Percentiles rank a stretch among this genome's conserved stretches.
phyloP scores from a whole-genome alignment of 2,113 vertebrate species.

The Calidris pugnax region DNA sequence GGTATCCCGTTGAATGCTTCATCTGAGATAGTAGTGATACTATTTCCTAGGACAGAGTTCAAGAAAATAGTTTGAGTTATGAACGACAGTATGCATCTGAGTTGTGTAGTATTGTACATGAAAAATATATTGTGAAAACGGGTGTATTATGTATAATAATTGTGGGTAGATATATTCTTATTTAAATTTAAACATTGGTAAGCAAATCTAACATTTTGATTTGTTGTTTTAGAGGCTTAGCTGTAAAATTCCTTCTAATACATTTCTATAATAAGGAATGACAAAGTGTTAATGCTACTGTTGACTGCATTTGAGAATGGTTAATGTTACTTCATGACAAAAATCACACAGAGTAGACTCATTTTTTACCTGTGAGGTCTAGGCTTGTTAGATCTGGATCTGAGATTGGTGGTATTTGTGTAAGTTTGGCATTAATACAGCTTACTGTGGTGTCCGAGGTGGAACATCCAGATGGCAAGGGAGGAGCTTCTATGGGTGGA shows the following conservation, averaged over 20 bases:
- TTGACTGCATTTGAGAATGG: background rate
- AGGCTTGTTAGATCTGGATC: conserved; percentile 86
- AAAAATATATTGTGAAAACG: background rate
- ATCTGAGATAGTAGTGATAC: conserved; percentile 85
- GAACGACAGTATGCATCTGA: background rate
- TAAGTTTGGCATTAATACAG: conserved; percentile 82
- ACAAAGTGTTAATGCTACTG: background rate
- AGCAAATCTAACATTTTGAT: background rate
- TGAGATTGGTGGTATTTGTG: conserved; percentile 83
- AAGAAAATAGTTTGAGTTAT: background rate
- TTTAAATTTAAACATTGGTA: background rate
- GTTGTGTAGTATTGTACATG: background rate
- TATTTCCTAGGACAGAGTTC: conserved; percentile 81
- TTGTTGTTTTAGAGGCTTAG: background rate
- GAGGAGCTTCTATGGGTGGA: conserved; percentile 52
- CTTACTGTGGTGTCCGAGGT: conserved; percentile 83
- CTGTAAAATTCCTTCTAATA: background rate
- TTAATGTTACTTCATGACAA: background rate
- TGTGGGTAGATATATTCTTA: background rate
- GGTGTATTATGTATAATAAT: background rate
- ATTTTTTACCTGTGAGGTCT: conserved; percentile 87
- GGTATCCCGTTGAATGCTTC: conserved; percentile 92
- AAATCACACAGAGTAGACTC: background rate
- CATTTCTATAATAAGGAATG: background rate
- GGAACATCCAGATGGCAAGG: conserved; percentile 83